Evolutionary conservation across 2,113 vertebrate species (phyloP).

Genomic region (Silurus meridionalis): DNA sequence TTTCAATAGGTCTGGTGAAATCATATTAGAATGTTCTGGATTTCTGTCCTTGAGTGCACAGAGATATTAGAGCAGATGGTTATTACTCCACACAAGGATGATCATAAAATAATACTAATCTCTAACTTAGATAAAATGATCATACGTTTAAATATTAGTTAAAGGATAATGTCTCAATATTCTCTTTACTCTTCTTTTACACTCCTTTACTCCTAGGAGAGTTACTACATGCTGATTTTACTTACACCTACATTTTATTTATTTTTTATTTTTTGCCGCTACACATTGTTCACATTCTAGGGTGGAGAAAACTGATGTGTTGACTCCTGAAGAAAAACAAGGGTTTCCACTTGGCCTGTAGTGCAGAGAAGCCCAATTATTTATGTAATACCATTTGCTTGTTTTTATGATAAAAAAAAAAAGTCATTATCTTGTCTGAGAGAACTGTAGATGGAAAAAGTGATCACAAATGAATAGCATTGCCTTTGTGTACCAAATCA

Average conservation of each 20-base stretch:
- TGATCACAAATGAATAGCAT: conserved; percentile 48
- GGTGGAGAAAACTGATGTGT: conserved; percentile 1
- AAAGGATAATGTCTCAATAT: neutral
- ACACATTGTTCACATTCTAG: neutral
- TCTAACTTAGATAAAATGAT: neutral
- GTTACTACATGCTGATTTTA: conserved; percentile 31
- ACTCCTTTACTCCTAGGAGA: conserved; percentile 39
- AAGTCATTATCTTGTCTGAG: conserved; percentile 27
- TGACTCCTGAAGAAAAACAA: conserved; percentile 8
- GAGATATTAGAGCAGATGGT: neutral
- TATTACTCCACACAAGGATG: neutral
- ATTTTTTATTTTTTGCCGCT: neutral
- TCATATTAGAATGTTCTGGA: conserved; percentile 22
- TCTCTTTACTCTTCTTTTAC: conserved; percentile 13
- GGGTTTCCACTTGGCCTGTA: conserved; percentile 1
- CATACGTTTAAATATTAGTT: neutral
- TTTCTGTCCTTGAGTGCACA: conserved; percentile 14
- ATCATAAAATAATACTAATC: neutral
- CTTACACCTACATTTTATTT: conserved; percentile 9
- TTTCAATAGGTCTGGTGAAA: conserved; percentile 13
- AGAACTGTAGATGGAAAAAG: conserved; percentile 23
- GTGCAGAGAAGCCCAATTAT: conserved; percentile 34
- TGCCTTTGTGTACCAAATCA: conserved; percentile 42
- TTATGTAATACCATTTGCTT: conserved; percentile 25
- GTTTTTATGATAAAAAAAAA: neutral